phyloP scores from a whole-genome alignment of 2,888 invertebrate genomes.

The Caenorhabditis drosophilae region DNA sequence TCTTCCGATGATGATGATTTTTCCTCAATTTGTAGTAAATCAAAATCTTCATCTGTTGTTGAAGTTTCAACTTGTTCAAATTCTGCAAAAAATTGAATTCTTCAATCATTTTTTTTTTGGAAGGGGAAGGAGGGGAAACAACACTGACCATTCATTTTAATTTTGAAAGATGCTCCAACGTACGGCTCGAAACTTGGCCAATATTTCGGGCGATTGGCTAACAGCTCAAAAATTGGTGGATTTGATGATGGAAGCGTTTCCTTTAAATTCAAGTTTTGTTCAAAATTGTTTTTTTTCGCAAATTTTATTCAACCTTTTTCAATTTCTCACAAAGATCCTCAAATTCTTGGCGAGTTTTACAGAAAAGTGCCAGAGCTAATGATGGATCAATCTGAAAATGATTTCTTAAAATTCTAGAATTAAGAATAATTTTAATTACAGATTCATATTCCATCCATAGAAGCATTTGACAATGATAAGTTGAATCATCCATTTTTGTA shows the following conservation, averaged over 20 bases:
- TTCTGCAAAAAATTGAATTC: constrained; percentile 67
- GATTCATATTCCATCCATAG: constrained; percentile 63
- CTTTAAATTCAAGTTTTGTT: constrained; percentile 18
- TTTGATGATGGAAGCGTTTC: constrained; percentile 52
- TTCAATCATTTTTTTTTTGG: constrained; percentile 24
- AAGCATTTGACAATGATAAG: constrained; percentile 66
- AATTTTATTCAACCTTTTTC: background rate
- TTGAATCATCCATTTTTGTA: constrained; percentile 56
- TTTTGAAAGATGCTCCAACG: constrained; percentile 53
- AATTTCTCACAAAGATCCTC: constrained; percentile 11
- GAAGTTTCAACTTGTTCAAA: constrained; percentile 54
- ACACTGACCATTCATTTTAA: constrained; percentile 52
- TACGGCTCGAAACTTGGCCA: constrained; percentile 67
- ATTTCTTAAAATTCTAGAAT: too few species aligned
- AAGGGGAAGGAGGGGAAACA: background rate
- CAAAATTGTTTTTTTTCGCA: constrained; percentile 3
- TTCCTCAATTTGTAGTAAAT: constrained; percentile 48
- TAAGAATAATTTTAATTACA: too few species aligned
- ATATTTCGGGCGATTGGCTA: constrained; percentile 62
- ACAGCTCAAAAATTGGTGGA: constrained; percentile 66
- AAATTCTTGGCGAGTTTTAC: constrained; percentile 54
- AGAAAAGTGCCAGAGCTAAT: constrained; percentile 64
- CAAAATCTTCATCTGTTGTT: constrained; percentile 67
- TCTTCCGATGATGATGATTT: too few species aligned
- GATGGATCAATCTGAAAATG: constrained; percentile 63